Evolutionary conservation across 2,888 invertebrate species (phyloP).

Genomic region (Cataglyphis albicans): DNA sequence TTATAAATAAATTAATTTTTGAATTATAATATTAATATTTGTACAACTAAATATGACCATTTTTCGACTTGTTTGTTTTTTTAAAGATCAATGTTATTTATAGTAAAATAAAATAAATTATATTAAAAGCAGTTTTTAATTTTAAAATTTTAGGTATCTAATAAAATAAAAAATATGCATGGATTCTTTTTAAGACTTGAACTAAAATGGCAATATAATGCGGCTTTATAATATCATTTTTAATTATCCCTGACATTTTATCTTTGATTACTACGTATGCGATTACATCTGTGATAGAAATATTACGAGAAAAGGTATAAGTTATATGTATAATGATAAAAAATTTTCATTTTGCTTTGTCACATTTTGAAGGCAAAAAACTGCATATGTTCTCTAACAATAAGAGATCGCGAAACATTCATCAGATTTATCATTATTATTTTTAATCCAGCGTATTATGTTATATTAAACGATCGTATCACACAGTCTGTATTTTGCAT

Average conservation of each 20-base stretch:
- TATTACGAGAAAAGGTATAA: not conserved
- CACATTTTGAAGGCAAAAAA: not conserved
- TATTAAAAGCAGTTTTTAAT: not conserved
- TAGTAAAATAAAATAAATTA: not conserved
- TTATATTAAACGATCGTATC: not conserved
- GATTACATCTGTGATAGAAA: conserved; percentile 14
- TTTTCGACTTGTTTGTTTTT: not conserved
- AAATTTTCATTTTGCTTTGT: conserved; percentile 6
- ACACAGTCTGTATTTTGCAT: not conserved
- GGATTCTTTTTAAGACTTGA: not conserved
- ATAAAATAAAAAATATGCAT: not conserved
- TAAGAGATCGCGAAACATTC: conserved; percentile 9
- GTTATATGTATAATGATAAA: not conserved
- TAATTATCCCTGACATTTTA: not conserved
- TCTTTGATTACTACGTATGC: not conserved
- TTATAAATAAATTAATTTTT: not conserved
- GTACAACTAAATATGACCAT: not conserved
- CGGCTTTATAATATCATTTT: not conserved
- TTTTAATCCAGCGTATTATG: not conserved
- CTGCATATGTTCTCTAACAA: not conserved
- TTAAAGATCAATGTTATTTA: not conserved
- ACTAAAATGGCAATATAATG: not conserved
- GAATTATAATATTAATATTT: not conserved
- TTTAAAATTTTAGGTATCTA: not conserved
- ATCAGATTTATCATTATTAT: conserved; percentile 13